These are phyloP conservation scores for Caenorhabditis uteleia DNA, from an alignment of 2,888 invertebrate species.

Conservation along the genomic window DNA sequence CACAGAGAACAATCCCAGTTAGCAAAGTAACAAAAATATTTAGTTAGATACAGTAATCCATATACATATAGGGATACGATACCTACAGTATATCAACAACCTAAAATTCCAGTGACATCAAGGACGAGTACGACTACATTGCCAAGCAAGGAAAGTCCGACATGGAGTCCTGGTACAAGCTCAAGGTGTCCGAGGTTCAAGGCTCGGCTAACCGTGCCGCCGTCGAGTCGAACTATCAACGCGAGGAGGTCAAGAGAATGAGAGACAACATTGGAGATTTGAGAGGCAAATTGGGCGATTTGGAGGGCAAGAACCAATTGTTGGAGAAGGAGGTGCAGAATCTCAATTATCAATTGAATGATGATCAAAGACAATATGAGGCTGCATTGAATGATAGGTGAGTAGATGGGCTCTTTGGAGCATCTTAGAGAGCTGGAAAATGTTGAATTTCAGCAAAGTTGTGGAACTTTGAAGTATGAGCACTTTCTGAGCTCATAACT, in stretches of 20 bases:
- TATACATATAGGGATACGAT: background rate
- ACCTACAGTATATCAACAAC: conserved; percentile 1
- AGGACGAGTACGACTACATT: conserved; percentile 72
- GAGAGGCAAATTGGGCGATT: conserved; percentile 51
- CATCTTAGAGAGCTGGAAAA: too few relatives aligned
- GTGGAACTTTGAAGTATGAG: too few relatives aligned
- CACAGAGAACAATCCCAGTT: too few relatives aligned
- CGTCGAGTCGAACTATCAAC: conserved; percentile 72
- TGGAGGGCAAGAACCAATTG: conserved; percentile 59
- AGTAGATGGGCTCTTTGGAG: too few relatives aligned
- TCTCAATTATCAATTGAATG: conserved; percentile 71
- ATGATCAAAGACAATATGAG: conserved; percentile 71
- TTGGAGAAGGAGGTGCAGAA: conserved; percentile 66
- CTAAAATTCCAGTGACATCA: conserved; percentile 70
- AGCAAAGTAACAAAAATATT: too few relatives aligned
- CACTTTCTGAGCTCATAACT: too few relatives aligned
- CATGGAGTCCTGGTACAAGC: conserved; percentile 74
- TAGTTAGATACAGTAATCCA: too few relatives aligned
- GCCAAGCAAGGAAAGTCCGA: conserved; percentile 71
- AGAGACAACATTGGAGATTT: conserved; percentile 50
- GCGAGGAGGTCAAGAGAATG: conserved; percentile 69
- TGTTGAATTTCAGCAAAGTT: too few relatives aligned
- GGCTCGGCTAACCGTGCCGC: conserved; percentile 70
- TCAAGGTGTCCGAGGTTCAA: conserved; percentile 71
- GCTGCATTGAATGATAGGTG: conserved; percentile 70